Percentiles rank a stretch among this genome's conserved stretches.
Conservation (phyloP, 2,888 invertebrate genomes). For the Idaea aversata region DNA sequence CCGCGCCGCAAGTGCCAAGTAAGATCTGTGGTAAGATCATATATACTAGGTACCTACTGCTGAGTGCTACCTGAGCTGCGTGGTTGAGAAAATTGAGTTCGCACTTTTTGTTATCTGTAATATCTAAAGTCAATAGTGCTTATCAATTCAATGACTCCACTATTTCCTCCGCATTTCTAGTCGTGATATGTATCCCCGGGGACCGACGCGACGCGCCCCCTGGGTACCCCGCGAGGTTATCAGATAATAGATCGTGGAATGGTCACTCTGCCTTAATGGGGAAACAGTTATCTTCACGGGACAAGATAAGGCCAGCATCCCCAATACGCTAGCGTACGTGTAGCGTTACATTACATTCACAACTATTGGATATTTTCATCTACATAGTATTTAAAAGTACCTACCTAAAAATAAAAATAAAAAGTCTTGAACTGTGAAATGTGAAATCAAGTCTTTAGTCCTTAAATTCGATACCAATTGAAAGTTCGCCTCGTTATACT, state of each 20-base stretch:
- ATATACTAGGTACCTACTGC: too few species aligned
- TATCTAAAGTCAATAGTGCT: neutral
- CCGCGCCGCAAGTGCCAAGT: too few species aligned
- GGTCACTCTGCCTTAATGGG: neutral
- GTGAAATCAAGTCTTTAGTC: too few species aligned
- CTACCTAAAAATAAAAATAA: too few species aligned
- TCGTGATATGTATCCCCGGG: neutral
- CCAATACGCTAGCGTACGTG: neutral
- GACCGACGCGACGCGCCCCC: neutral
- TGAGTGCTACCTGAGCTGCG: too few species aligned
- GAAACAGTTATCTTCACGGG: neutral
- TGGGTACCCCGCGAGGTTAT: constrained; percentile 16
- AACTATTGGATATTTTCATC: neutral
- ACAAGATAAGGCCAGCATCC: neutral
- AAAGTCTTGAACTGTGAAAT: too few species aligned
- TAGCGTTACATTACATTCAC: neutral
- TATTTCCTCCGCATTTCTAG: neutral
- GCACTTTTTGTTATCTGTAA: neutral
- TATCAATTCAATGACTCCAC: neutral
- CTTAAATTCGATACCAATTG: too few species aligned
- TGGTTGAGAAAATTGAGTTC: too few species aligned
- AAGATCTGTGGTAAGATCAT: too few species aligned
- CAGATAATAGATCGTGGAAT: constrained; percentile 26
- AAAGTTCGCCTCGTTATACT: too few species aligned
- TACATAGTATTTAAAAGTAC: too few species aligned